phyloP scores from a whole-genome alignment of 1,140 invertebrate genomes.

The Lethrus apterus region DNA sequence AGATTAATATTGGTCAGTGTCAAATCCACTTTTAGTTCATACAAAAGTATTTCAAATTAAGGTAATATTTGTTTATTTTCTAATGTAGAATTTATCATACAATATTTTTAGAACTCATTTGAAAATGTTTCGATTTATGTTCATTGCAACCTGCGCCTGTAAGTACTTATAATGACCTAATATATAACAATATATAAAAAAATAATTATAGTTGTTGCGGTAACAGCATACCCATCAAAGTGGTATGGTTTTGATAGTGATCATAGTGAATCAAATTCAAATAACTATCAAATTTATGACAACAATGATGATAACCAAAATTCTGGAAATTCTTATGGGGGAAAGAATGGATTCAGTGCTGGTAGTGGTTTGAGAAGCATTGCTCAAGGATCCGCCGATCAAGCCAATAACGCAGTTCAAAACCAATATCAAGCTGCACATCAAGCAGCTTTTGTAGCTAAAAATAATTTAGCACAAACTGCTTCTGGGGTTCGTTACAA shows the following conservation, averaged over 20 bases:
- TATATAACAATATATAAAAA: no score
- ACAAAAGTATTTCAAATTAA: no score
- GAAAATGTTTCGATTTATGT: conserved; percentile 9
- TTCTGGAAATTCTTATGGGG: neutral
- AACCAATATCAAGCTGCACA: conserved; percentile 58
- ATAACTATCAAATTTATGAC: conserved; percentile 7
- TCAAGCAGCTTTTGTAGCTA: conserved; percentile 62
- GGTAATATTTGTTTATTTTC: no score
- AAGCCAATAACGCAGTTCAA: conserved; percentile 59
- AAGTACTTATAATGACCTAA: conserved; percentile 6
- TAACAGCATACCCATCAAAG: neutral
- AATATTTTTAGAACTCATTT: no score
- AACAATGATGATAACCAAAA: conserved; percentile 44
- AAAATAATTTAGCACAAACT: conserved; percentile 61
- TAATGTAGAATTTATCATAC: no score
- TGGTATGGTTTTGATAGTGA: conserved; percentile 11
- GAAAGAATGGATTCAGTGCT: conserved; percentile 34
- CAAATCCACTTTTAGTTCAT: no score
- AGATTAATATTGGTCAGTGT: no score
- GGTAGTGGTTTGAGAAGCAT: conserved; percentile 45
- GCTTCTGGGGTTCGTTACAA: conserved; percentile 48
- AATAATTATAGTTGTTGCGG: conserved; percentile 2
- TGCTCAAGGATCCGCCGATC: conserved; percentile 61
- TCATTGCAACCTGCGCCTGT: conserved; percentile 16
- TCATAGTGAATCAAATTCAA: conserved; percentile 6